A percentile compares a stretch with the other conserved stretches of the same genome.
These are phyloP conservation scores for Taurulus bubalis DNA, from an alignment of 2,113 vertebrate species.

Conservation along the genomic window DNA sequence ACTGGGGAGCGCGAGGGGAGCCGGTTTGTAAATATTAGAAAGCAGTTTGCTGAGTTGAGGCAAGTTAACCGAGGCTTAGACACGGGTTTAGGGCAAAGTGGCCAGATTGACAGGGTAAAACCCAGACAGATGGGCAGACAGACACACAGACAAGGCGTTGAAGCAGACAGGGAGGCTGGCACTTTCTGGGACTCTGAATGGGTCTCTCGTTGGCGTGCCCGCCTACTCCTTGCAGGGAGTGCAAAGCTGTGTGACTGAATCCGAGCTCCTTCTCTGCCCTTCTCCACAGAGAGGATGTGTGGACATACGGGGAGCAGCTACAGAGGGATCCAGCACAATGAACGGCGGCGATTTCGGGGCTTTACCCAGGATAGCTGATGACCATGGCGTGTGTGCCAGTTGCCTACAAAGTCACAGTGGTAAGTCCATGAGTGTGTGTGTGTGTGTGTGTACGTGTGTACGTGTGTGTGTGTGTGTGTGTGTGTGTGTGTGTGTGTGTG, in stretches of 20 bases:
- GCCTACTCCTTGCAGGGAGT: constrained; percentile 75
- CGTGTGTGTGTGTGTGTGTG: constrained; percentile 35
- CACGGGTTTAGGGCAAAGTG: constrained; percentile 33
- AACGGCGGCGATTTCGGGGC: constrained; percentile 34
- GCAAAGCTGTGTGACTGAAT: constrained; percentile 80
- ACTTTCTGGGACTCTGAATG: constrained; percentile 75
- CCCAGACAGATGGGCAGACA: constrained; percentile 56
- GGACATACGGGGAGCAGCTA: constrained; percentile 55
- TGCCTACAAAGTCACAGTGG: constrained; percentile 56
- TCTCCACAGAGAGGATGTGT: constrained; percentile 75
- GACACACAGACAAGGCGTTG: constrained; percentile 50
- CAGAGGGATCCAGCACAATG: constrained; percentile 48
- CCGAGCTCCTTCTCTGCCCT: constrained; percentile 73
- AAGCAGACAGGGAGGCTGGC: constrained; percentile 69
- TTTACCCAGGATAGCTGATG: constrained; percentile 44
- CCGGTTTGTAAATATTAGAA: constrained; percentile 57
- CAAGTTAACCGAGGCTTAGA: constrained; percentile 41
- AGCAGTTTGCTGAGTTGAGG: constrained; percentile 56
- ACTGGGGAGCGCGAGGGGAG: constrained; percentile 50
- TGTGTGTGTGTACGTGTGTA: constrained; percentile 29
- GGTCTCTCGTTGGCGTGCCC: constrained; percentile 73
- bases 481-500: constrained; percentile 2
- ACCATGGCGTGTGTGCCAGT: constrained; percentile 32
- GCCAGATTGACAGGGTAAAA: constrained; percentile 54
- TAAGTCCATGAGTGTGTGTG: constrained; percentile 62